Evolutionary conservation across 2,797 vertebrate species (phyloP).

Genomic region (Schizothorax lantsangensis): DNA sequence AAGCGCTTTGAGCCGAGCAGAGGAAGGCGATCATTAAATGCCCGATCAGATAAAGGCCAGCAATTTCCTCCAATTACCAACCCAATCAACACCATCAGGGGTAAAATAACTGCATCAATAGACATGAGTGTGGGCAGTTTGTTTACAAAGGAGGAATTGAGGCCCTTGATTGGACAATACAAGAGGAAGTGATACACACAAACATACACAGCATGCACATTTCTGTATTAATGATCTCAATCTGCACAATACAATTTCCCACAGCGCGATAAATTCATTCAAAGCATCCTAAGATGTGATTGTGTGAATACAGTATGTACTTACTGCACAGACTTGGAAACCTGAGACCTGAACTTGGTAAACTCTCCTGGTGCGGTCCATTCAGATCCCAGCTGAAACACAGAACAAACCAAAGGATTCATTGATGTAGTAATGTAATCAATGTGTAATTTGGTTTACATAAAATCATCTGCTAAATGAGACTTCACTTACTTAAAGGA

Average conservation of each 20-base stretch:
- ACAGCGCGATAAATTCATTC: not conserved
- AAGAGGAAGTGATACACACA: not conserved
- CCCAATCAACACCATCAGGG: constrained; percentile 30
- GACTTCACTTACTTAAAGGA: not conserved
- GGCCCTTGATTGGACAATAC: constrained; percentile 19
- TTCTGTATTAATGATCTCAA: not conserved
- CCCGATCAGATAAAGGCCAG: constrained; percentile 51
- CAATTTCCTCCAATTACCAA: constrained; percentile 53
- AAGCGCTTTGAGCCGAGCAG: constrained; percentile 13
- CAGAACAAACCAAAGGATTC: constrained; percentile 44
- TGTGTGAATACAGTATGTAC: constrained; percentile 64
- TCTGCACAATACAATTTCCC: not conserved
- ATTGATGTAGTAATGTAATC: not conserved
- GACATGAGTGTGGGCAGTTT: constrained; percentile 31
- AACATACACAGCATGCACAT: not conserved
- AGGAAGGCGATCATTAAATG: constrained; percentile 46
- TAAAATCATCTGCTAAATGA: not conserved
- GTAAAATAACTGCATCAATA: constrained; percentile 35
- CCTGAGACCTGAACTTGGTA: constrained; percentile 97
- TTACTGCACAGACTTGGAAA: constrained; percentile 94
- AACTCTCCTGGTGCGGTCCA: constrained; percentile 98
- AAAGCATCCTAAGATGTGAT: not conserved
- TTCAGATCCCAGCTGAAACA: constrained; percentile 90
- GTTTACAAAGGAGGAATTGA: constrained; percentile 36
- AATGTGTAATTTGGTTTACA: not conserved